Conservation (phyloP, 2,888 invertebrate species). For the Calliscelio sp. region DNA sequence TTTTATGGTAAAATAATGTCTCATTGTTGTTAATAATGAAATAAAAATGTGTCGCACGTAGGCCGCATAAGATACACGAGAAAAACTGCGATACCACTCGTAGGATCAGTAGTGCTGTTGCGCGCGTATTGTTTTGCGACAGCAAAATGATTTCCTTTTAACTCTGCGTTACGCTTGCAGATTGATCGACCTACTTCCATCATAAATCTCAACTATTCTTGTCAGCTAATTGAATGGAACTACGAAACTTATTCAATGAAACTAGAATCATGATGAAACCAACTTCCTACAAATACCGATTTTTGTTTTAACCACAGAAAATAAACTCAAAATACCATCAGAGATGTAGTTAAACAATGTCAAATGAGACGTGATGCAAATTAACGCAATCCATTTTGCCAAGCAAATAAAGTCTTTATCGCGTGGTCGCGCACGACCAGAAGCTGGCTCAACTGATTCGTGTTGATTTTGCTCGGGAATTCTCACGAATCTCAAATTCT, state of each 20-base stretch:
- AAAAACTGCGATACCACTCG: slow-evolving; percentile 56
- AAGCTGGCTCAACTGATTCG: slow-evolving; percentile 42
- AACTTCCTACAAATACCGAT: too few relatives aligned
- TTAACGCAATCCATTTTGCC: slow-evolving; percentile 37
- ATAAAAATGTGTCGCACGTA: slow-evolving; percentile 64
- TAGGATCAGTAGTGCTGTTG: slow-evolving; percentile 68
- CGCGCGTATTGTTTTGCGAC: slow-evolving; percentile 74
- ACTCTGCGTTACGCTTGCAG: slow-evolving; percentile 51
- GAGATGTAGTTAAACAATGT: neutral
- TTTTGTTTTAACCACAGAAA: too few relatives aligned
- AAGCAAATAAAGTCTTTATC: slow-evolving; percentile 59
- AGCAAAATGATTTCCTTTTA: slow-evolving; percentile 67
- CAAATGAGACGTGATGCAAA: slow-evolving; percentile 13
- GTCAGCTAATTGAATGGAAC: slow-evolving; percentile 28
- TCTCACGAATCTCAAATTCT: slow-evolving; percentile 71
- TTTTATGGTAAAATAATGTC: slow-evolving; percentile 60
- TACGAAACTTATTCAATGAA: too few relatives aligned
- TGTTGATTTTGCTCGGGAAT: slow-evolving; percentile 61
- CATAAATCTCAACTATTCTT: slow-evolving; percentile 75
- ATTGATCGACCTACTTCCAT: slow-evolving; percentile 75
- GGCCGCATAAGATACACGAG: slow-evolving; percentile 60
- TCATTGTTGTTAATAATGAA: slow-evolving; percentile 67
- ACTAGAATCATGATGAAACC: too few relatives aligned
- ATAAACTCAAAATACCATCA: neutral
- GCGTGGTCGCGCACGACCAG: slow-evolving; percentile 49